These are phyloP conservation scores for Achlya flavicornis DNA, from an alignment of 2,888 invertebrate genomes.

Conservation along the genomic window DNA sequence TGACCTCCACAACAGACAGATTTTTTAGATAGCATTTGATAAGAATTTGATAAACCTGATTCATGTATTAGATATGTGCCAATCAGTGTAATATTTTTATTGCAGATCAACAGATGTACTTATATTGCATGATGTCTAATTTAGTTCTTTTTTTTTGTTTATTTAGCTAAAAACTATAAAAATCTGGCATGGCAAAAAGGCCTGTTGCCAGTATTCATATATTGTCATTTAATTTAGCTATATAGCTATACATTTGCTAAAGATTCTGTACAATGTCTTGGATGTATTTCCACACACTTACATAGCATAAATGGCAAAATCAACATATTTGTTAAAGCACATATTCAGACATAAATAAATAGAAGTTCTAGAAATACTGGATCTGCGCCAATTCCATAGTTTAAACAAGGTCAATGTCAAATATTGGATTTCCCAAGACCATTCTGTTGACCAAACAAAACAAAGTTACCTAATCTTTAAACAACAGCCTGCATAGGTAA, in stretches of 20 bases:
- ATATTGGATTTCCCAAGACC: not conserved
- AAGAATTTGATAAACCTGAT: slow-evolving; percentile 14
- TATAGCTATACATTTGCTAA: too few relatives aligned
- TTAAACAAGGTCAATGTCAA: not conserved
- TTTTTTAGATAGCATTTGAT: not conserved
- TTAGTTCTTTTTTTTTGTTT: not conserved
- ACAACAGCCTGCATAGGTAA: too few relatives aligned
- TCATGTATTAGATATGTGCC: slow-evolving; percentile 18
- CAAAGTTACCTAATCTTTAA: not conserved
- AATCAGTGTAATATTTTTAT: slow-evolving; percentile 10
- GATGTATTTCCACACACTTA: too few relatives aligned
- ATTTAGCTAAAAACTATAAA: not conserved
- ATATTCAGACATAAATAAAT: not conserved
- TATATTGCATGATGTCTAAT: not conserved
- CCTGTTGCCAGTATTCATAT: too few relatives aligned
- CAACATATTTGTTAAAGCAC: too few relatives aligned
- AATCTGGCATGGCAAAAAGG: too few relatives aligned
- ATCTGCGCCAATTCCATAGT: not conserved
- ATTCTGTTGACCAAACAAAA: not conserved
- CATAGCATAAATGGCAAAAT: too few relatives aligned
- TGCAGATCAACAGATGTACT: not conserved
- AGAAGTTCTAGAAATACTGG: not conserved
- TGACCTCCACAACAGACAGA: not conserved
- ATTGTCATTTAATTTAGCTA: too few relatives aligned
- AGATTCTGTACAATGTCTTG: too few relatives aligned